phyloP scores from a whole-genome alignment of 2,113 vertebrate genomes.

The Cottus gobio region DNA sequence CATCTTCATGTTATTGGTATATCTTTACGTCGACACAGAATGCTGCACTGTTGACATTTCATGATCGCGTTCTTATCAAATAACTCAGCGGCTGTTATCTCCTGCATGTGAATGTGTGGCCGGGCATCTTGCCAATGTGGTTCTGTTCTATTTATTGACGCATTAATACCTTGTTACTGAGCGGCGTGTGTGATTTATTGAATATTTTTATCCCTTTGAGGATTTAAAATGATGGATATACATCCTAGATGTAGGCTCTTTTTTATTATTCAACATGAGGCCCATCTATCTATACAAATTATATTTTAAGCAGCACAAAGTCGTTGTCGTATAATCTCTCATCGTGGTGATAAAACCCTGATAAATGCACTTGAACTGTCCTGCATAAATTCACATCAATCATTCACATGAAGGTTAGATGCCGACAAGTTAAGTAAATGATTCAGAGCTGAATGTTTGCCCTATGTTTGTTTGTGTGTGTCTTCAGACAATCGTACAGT shows the following conservation, averaged over 20 bases:
- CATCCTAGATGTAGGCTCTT: not conserved
- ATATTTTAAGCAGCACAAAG: not conserved
- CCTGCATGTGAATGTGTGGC: conserved; percentile 18
- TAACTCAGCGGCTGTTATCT: conserved; percentile 27
- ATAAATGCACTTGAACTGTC: conserved; percentile 11
- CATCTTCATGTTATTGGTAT: conserved; percentile 24
- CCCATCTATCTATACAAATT: not conserved
- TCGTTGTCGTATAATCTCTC: not conserved
- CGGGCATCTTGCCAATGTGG: conserved; percentile 8
- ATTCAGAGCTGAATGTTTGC: not conserved
- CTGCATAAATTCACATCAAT: conserved; percentile 6
- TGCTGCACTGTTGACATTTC: conserved; percentile 29
- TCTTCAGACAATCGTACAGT: not conserved
- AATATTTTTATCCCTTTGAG: conserved; percentile 11
- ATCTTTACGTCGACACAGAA: conserved; percentile 9
- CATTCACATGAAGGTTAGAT: not conserved
- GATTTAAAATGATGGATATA: not conserved
- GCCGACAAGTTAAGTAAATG: not conserved
- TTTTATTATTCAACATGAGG: not conserved
- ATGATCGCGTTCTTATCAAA: conserved; percentile 16
- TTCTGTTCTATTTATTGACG: conserved; percentile 18
- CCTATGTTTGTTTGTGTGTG: not conserved
- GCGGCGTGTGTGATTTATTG: not conserved
- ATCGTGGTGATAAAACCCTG: not conserved
- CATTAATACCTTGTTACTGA: conserved; percentile 19